Conservation (phyloP, 2,797 vertebrate genomes). For the Sebastes glaucus region DNA sequence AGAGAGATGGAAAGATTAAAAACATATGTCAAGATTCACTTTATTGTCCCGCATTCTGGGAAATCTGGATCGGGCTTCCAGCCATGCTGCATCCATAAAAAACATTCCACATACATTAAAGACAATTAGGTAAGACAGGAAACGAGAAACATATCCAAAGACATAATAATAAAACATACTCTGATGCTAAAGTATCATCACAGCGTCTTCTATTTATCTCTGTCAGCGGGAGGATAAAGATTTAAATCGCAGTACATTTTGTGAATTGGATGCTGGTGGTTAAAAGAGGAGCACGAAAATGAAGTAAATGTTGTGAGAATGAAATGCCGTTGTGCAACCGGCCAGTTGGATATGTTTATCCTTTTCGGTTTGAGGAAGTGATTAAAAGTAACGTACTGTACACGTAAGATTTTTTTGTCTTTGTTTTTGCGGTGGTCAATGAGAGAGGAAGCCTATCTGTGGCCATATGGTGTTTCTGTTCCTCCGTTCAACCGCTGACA, state of each 20-base stretch:
- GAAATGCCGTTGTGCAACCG: neutral
- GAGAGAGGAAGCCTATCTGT: slow-evolving; percentile 74
- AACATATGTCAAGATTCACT: slow-evolving; percentile 11
- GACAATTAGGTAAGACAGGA: neutral
- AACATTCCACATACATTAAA: neutral
- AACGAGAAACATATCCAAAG: neutral
- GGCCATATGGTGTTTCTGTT: slow-evolving; percentile 73
- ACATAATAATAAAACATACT: neutral
- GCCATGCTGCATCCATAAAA: neutral
- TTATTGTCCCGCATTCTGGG: neutral
- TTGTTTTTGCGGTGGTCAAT: slow-evolving; percentile 11
- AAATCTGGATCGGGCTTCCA: neutral
- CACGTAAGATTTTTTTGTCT: neutral
- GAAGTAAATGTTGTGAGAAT: neutral
- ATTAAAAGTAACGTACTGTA: slow-evolving; percentile 15
- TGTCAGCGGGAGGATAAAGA: neutral
- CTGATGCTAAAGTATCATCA: neutral
- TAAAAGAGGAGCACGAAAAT: slow-evolving; percentile 23
- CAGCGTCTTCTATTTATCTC: neutral
- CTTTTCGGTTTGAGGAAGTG: slow-evolving; percentile 31
- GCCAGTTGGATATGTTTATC: neutral
- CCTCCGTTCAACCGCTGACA: slow-evolving; percentile 71
- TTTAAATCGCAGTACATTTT: neutral
- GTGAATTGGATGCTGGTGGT: neutral
- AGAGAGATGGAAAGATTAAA: slow-evolving; percentile 20